Conservation (phyloP, 1,140 invertebrate genomes). For the Oscheius sp. region DNA sequence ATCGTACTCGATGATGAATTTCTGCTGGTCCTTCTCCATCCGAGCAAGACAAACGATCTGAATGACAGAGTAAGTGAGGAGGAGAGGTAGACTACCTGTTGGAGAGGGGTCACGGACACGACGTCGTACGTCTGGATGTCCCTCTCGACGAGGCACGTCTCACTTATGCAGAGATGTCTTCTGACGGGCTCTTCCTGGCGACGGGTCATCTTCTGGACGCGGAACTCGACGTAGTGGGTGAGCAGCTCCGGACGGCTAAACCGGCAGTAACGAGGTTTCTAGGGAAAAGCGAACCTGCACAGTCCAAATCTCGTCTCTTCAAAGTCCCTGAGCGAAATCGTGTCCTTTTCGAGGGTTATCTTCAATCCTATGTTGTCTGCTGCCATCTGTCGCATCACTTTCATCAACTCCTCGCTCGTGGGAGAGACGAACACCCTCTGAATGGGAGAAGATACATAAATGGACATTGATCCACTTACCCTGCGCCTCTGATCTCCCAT, state of each 20-base stretch:
- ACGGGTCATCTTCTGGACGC: conserved; percentile 81
- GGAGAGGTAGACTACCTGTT: conserved; percentile 69
- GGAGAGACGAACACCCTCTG: conserved; percentile 81
- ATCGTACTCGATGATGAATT: conserved; percentile 88
- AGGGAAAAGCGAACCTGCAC: conserved; percentile 70
- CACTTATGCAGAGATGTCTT: conserved; percentile 82
- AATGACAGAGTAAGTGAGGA: conserved; percentile 26
- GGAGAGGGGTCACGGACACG: conserved; percentile 80
- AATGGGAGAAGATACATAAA: conserved; percentile 1
- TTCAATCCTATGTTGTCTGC: conserved; percentile 75
- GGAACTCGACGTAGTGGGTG: conserved; percentile 86
- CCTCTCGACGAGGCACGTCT: conserved; percentile 89
- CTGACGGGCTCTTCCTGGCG: conserved; percentile 63
- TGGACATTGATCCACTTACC: conserved; percentile 24
- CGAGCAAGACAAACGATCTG: conserved; percentile 80
- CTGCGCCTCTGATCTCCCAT: conserved; percentile 54
- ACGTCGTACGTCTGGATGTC: conserved; percentile 93
- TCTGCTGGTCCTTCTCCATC: conserved; percentile 83
- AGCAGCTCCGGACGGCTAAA: conserved; percentile 79
- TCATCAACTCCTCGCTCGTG: conserved; percentile 79
- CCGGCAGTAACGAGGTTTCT: conserved; percentile 31
- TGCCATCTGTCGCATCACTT: conserved; percentile 78
- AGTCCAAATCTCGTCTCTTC: conserved; percentile 81
- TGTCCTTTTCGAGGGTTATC: conserved; percentile 78
- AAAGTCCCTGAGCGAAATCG: conserved; percentile 81